Conservation (phyloP, 2,888 invertebrate species). For the Euproctis similis region DNA sequence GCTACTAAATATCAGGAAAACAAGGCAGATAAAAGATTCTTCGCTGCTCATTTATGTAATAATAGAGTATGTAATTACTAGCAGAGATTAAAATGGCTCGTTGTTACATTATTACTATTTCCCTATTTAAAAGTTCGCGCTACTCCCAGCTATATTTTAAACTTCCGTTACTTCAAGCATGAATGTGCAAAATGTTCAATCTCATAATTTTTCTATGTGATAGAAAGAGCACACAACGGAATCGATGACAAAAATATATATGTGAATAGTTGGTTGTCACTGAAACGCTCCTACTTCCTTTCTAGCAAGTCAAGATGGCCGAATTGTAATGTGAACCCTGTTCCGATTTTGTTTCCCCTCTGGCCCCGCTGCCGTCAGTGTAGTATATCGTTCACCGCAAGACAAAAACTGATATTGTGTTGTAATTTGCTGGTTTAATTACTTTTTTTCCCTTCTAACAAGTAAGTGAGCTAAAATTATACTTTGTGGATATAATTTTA, state of each 20-base stretch:
- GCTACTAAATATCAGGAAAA: no score
- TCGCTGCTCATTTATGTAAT: no score
- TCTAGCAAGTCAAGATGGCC: conserved; percentile 48
- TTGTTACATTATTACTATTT: no score
- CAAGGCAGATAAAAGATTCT: no score
- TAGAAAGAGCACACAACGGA: conserved; percentile 15
- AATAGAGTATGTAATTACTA: no score
- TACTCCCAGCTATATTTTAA: no score
- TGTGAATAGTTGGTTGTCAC: conserved; percentile 11
- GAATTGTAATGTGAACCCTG: conserved; percentile 66
- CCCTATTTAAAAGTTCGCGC: no score
- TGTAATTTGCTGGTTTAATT: conserved; percentile 73
- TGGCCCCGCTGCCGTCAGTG: conserved; percentile 74
- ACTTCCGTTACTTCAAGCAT: conserved; percentile 19
- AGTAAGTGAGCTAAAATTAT: conserved; percentile 65
- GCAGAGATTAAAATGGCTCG: no score
- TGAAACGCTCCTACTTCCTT: conserved; percentile 19
- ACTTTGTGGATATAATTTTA: conserved; percentile 48
- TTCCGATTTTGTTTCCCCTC: conserved; percentile 75
- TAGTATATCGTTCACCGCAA: conserved; percentile 75
- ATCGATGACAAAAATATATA: conserved; percentile 4
- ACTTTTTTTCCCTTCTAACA: conserved; percentile 73
- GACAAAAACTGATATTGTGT: conserved; percentile 73
- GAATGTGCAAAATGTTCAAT: neutral
- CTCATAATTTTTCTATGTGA: neutral